A percentile compares a stretch with the other conserved stretches of the same genome.
phyloP scores from a whole-genome alignment of 30 jellyfish, hydroid and myxozoan species.

The Pelagia noctiluca region DNA sequence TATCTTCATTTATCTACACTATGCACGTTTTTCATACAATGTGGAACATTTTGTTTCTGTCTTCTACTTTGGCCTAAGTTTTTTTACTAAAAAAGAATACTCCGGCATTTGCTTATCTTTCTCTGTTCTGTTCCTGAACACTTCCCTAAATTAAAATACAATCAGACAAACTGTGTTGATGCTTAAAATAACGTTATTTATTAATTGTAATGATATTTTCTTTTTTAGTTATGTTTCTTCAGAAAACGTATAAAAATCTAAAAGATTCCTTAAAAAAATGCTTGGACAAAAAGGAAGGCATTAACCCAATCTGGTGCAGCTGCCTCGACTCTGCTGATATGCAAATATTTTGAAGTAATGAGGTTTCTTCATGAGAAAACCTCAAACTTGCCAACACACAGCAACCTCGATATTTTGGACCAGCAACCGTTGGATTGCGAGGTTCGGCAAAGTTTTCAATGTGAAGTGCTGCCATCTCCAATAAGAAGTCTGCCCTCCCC shows the following conservation, averaged over 20 bases:
- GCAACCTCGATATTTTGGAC: constrained; percentile 9
- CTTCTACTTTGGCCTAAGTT: too few species aligned
- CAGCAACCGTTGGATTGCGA: background rate
- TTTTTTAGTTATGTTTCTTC: too few species aligned
- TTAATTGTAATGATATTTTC: too few species aligned
- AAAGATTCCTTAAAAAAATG: constrained; percentile 52
- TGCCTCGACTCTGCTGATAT: constrained; percentile 44
- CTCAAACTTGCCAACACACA: constrained; percentile 32
- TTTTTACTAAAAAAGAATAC: too few species aligned
- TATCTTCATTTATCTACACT: too few species aligned
- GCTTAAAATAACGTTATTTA: too few species aligned
- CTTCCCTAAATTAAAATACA: too few species aligned
- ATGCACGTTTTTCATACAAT: too few species aligned
- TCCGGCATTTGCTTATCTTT: too few species aligned
- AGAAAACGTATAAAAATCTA: constrained; percentile 34
- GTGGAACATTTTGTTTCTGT: too few species aligned
- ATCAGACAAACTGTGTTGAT: too few species aligned
- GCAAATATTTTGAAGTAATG: constrained; percentile 59
- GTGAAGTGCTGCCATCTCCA: constrained; percentile 6
- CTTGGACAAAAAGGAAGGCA: constrained; percentile 49
- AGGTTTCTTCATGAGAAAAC: constrained; percentile 62
- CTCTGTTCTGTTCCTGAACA: too few species aligned
- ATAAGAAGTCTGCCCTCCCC: background rate
- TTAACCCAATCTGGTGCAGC: constrained; percentile 74
- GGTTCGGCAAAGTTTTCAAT: background rate